Conservation (phyloP, 2,113 vertebrate genomes). For the Limnothrissa miodon region DNA sequence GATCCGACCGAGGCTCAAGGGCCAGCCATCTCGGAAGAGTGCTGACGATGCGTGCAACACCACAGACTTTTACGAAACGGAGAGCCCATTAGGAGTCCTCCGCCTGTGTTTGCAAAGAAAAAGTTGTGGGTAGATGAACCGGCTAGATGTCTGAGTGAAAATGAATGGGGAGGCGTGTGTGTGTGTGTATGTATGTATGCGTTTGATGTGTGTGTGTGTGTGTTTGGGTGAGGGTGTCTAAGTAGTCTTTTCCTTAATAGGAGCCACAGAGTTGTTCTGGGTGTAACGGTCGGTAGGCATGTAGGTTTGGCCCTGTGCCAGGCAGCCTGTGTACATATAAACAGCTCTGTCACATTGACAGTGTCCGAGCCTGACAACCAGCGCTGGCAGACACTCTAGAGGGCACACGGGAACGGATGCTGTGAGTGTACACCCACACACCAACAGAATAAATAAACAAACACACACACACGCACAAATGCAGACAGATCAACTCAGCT, state of each 20-base stretch:
- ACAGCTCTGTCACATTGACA: slow-evolving; percentile 4
- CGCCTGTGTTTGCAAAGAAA: background rate
- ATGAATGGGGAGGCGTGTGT: background rate
- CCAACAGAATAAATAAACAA: background rate
- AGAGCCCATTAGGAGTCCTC: background rate
- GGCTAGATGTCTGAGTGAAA: background rate
- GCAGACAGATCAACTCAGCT: too few species aligned
- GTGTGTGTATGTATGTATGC: too few species aligned
- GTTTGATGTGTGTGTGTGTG: too few species aligned
- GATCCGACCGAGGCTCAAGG: background rate
- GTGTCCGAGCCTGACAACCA: background rate
- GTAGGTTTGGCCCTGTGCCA: background rate
- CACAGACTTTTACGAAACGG: background rate
- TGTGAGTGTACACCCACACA: background rate
- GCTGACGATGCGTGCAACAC: background rate
- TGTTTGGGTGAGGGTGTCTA: too few species aligned
- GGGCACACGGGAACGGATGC: background rate
- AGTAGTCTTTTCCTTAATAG: background rate
- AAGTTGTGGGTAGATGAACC: background rate
- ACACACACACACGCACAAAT: background rate
- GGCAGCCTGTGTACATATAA: background rate
- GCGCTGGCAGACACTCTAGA: background rate
- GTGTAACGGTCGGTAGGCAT: background rate
- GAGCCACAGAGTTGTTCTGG: background rate
- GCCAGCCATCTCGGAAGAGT: background rate